A percentile compares a stretch with the other conserved stretches of the same genome.
Conservation (phyloP, 2,888 invertebrate species). For the Xestobium rufovillosum region DNA sequence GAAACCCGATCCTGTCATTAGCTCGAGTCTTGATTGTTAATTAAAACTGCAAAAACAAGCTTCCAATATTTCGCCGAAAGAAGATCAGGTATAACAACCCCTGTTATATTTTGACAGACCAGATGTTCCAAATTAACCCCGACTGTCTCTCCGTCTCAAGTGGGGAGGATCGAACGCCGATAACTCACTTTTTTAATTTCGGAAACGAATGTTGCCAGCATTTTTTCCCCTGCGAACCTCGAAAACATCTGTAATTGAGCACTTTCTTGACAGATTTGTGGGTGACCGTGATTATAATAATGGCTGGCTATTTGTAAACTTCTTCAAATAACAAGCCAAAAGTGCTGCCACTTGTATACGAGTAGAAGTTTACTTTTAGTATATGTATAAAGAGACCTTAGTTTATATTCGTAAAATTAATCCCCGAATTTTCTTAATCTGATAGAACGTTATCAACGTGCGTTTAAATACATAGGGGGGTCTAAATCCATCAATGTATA, state of each 20-base stretch:
- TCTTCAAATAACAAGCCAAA: background rate
- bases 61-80: too few relatives aligned
- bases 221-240: slow-evolving; percentile 13
- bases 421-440: slow-evolving; percentile 22
- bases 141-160: background rate
- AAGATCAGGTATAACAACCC: too few relatives aligned
- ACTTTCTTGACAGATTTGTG: slow-evolving; percentile 2
- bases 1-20: too few relatives aligned
- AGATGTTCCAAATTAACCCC: slow-evolving; percentile 1
- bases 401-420: slow-evolving; percentile 10
- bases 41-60: too few relatives aligned
- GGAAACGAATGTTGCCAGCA: slow-evolving; percentile 7
- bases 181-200: slow-evolving; percentile 18
- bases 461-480: slow-evolving; percentile 24
- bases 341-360: background rate
- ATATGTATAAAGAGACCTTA: too few relatives aligned
- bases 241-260: slow-evolving; percentile 12
- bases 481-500: slow-evolving; percentile 27
- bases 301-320: background rate
- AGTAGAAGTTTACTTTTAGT: too few relatives aligned
- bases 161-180: slow-evolving; percentile 11
- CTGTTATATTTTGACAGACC: slow-evolving; percentile 9
- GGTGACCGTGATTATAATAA: slow-evolving; percentile 4
- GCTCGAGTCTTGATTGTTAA: too few relatives aligned
- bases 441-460: slow-evolving; percentile 24